A percentile compares a stretch with the other conserved stretches of the same genome.
These are phyloP conservation scores for Zaprionus capensis DNA, from an alignment of 1,140 invertebrate species.

Conservation along the genomic window DNA sequence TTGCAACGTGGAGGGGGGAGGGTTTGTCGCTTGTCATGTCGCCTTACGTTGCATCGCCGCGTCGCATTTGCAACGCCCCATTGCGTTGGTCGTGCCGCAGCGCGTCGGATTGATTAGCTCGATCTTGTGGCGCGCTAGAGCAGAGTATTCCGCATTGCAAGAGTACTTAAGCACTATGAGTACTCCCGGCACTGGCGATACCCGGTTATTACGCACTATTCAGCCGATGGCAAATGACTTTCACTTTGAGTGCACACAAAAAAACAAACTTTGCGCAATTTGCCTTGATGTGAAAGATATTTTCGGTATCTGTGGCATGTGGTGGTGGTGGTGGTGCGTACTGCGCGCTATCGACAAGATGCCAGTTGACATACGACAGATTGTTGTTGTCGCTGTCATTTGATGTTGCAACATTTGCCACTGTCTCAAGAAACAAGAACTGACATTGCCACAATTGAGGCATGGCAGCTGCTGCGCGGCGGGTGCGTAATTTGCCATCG, in stretches of 20 bases:
- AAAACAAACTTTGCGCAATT: conserved; percentile 60
- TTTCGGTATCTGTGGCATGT: conserved; percentile 44
- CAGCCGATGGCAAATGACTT: conserved; percentile 65
- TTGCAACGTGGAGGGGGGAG: neutral
- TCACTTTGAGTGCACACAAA: conserved; percentile 30
- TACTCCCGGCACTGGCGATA: conserved; percentile 19
- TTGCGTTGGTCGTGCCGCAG: conserved; percentile 29
- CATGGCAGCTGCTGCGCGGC: conserved; percentile 21
- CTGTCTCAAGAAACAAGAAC: neutral
- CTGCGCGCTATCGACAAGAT: conserved; percentile 28
- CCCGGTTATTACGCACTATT: conserved; percentile 72
- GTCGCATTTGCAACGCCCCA: conserved; percentile 4
- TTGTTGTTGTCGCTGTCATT: conserved; percentile 45
- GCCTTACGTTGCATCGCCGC: neutral
- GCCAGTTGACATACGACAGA: conserved; percentile 67
- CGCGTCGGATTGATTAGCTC: conserved; percentile 68
- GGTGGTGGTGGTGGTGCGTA: neutral
- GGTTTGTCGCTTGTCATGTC: conserved; percentile 38
- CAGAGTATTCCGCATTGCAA: conserved; percentile 74
- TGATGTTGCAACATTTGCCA: conserved; percentile 41
- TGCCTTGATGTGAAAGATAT: conserved; percentile 48
- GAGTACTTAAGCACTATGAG: conserved; percentile 3
- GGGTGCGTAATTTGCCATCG: conserved; percentile 21
- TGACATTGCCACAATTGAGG: conserved; percentile 17
- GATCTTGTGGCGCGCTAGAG: conserved; percentile 60